A percentile compares a stretch with the other conserved stretches of the same genome.
phyloP scores from a whole-genome alignment of 2,113 vertebrate species.

The Oceanites oceanicus region DNA sequence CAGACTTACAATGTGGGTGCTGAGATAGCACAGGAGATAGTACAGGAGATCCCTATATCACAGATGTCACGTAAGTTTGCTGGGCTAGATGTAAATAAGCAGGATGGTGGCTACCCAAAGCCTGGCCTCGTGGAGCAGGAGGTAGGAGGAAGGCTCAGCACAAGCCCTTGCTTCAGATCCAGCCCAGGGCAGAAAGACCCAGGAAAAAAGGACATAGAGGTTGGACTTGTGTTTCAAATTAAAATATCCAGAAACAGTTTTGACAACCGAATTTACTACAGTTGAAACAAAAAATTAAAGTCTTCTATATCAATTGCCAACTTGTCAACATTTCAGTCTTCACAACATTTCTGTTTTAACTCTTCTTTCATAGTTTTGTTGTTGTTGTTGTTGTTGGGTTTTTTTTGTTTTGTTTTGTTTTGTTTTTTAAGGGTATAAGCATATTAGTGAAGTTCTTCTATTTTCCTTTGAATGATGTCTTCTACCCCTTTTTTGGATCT shows the following conservation, averaged over 20 bases:
- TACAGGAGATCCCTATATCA: neutral
- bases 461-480: neutral
- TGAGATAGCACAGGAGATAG: neutral
- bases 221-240: neutral
- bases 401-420: too few relatives aligned
- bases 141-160: neutral
- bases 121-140: fast-evolving
- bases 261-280: neutral
- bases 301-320: neutral
- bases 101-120: neutral
- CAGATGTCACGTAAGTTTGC: neutral
- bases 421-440: neutral
- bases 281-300: neutral
- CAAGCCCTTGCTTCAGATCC: neutral
- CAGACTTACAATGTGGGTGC: neutral
- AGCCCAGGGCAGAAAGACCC: neutral
- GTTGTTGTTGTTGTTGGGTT: too few relatives aligned
- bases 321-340: neutral
- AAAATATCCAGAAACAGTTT: neutral
- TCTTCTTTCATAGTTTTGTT: neutral
- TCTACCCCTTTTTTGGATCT: neutral
- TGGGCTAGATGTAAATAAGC: neutral
- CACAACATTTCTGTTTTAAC: neutral
- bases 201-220: fast-evolving
- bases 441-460: neutral